Percentiles rank a stretch among this genome's conserved stretches.
phyloP scores from a whole-genome alignment of 2,888 invertebrate species.

The Xestobium rufovillosum region DNA sequence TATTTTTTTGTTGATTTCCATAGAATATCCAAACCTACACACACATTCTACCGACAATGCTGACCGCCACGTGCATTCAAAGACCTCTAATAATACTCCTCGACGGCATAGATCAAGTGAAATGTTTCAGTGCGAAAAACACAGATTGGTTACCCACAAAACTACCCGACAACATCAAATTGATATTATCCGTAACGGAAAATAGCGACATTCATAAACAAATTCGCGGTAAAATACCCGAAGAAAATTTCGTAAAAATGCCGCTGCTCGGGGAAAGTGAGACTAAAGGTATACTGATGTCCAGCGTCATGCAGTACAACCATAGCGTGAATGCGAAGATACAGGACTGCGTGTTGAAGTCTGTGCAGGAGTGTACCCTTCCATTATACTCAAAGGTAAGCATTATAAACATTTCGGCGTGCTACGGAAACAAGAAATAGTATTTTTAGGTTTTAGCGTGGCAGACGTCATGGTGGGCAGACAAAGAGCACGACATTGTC shows the following conservation, averaged over 20 bases:
- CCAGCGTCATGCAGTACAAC: constrained; percentile 51
- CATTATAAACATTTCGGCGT: too few relatives aligned
- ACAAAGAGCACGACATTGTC: constrained; percentile 49
- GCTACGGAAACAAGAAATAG: too few relatives aligned
- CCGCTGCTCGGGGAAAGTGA: constrained; percentile 46
- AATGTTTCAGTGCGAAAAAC: constrained; percentile 50
- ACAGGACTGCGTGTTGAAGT: constrained; percentile 48
- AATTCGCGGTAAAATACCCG: constrained; percentile 35
- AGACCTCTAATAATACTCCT: constrained; percentile 63
- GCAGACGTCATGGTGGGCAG: constrained; percentile 54
- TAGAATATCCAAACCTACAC: constrained; percentile 70
- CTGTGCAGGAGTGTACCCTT: constrained; percentile 57
- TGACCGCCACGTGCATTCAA: constrained; percentile 49
- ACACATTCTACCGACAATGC: constrained; percentile 48
- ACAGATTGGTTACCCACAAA: constrained; percentile 70
- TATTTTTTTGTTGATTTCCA: constrained; percentile 6
- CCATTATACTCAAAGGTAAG: constrained; percentile 63
- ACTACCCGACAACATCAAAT: constrained; percentile 66
- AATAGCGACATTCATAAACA: constrained; percentile 44
- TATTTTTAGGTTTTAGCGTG: constrained; percentile 50
- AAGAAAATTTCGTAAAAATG: constrained; percentile 42
- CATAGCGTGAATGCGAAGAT: constrained; percentile 56
- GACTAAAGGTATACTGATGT: constrained; percentile 48
- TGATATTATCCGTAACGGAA: constrained; percentile 66
- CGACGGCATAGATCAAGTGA: constrained; percentile 66